A percentile compares a stretch with the other conserved stretches of the same genome.
phyloP scores from a whole-genome alignment of 2,113 vertebrate species.

The Ginglymostoma cirratum region DNA sequence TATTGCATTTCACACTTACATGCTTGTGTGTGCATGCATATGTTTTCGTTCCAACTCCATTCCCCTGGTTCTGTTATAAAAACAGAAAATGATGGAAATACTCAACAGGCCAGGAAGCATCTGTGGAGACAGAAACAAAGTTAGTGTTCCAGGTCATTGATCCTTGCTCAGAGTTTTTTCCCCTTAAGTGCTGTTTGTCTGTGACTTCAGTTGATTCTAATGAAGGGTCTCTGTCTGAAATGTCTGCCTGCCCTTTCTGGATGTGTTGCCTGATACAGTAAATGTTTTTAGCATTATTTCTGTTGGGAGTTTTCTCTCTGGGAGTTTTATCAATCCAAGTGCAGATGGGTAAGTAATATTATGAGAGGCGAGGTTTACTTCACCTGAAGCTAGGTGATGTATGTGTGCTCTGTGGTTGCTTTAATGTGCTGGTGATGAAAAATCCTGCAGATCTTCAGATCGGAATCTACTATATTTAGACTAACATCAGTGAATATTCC shows the following conservation, averaged over 20 bases:
- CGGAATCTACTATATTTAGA: not conserved
- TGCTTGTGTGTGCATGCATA: not conserved
- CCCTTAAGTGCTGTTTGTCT: not conserved
- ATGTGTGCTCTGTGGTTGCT: not conserved
- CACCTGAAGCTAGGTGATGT: not conserved
- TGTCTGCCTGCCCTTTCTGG: not conserved
- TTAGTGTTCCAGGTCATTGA: not conserved
- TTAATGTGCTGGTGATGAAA: not conserved
- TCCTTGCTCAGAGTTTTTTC: not conserved
- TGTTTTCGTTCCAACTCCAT: not conserved
- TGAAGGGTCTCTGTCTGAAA: not conserved
- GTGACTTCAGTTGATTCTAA: no score
- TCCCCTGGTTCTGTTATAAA: not conserved
- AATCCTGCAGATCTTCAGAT: not conserved
- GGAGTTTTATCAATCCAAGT: not conserved
- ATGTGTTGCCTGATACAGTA: not conserved
- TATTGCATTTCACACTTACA: not conserved
- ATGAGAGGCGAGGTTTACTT: not conserved
- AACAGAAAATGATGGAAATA: not conserved
- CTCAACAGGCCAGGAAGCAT: not conserved
- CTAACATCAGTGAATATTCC: not conserved
- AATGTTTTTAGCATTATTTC: not conserved
- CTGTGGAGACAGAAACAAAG: not conserved
- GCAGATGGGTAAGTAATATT: not conserved
- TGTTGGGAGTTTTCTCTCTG: not conserved